A percentile compares a stretch with the other conserved stretches of the same genome.
These are phyloP conservation scores for Mirounga angustirostris DNA, from an alignment of 2,113 vertebrate genomes.

Conservation along the genomic window DNA sequence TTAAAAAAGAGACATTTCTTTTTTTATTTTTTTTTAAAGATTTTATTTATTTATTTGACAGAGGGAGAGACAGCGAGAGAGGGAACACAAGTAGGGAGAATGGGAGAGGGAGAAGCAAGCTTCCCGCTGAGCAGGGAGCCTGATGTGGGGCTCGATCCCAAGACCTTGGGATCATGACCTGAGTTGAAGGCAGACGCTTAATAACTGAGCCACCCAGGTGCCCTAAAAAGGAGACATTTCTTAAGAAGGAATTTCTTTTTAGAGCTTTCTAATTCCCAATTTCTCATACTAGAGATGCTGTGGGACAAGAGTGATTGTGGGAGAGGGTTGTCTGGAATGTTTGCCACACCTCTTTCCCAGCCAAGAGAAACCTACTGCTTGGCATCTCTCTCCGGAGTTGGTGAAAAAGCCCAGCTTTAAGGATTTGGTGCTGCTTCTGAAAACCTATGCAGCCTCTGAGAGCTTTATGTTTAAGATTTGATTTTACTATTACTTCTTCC, in stretches of 20 bases:
- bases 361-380: not conserved
- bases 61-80: no score
- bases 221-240: not conserved
- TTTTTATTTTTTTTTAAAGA: no score
- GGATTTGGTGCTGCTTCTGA: not conserved
- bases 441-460: not conserved
- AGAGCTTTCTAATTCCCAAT: not conserved
- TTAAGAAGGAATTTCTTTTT: not conserved
- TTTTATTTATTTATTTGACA: no score
- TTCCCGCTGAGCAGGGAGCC: no score
- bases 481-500: not conserved
- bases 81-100: no score
- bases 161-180: no score
- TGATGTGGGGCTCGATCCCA: no score
- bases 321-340: not conserved
- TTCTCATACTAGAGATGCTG: not conserved
- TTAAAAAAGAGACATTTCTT: not conserved
- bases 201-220: no score
- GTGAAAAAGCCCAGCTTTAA: not conserved
- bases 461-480: not conserved
- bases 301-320: not conserved
- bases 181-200: no score
- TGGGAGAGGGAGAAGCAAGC: no score
- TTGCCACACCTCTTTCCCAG: not conserved
- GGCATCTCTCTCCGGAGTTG: not conserved